Evolutionary conservation across 2,888 invertebrate species (phyloP).

Genomic region (Thera britannica): DNA sequence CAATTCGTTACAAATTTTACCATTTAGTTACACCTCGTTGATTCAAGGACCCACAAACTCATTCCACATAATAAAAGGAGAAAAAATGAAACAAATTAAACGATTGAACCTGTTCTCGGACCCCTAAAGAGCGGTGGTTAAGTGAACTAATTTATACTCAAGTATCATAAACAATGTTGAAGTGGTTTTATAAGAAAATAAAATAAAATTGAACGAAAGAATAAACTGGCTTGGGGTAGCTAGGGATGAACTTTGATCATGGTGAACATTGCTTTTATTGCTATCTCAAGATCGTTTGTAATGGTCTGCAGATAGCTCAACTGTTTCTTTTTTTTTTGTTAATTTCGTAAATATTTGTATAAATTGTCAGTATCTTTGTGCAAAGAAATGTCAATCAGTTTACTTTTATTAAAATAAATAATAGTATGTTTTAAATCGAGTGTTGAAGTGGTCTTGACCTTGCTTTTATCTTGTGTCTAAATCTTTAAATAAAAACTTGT

Average conservation of each 20-base stretch:
- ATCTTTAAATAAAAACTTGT: too few species aligned
- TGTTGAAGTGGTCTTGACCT: too few species aligned
- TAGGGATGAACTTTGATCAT: background rate
- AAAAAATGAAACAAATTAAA: constrained; percentile 79
- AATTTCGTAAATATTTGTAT: too few species aligned
- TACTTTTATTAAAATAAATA: too few species aligned
- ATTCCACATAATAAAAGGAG: constrained; percentile 72
- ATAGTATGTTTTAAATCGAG: too few species aligned
- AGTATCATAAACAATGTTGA: constrained; percentile 76
- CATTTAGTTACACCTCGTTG: constrained; percentile 84
- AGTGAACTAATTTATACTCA: constrained; percentile 82
- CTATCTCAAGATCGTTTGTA: too few species aligned
- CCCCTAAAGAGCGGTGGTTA: constrained; percentile 81
- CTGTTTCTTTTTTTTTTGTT: too few species aligned
- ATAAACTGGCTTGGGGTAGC: background rate
- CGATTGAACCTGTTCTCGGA: constrained; percentile 79
- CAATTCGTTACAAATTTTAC: constrained; percentile 81
- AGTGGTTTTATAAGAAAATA: constrained; percentile 33
- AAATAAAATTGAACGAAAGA: constrained; percentile 13
- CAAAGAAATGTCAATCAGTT: too few species aligned
- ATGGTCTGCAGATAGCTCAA: too few species aligned
- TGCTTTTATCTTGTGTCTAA: too few species aligned
- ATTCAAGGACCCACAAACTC: constrained; percentile 80
- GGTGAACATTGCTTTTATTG: too few species aligned
- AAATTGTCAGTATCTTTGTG: too few species aligned